phyloP scores from a whole-genome alignment of 2,113 vertebrate species.

The Oreochromis aureus region DNA sequence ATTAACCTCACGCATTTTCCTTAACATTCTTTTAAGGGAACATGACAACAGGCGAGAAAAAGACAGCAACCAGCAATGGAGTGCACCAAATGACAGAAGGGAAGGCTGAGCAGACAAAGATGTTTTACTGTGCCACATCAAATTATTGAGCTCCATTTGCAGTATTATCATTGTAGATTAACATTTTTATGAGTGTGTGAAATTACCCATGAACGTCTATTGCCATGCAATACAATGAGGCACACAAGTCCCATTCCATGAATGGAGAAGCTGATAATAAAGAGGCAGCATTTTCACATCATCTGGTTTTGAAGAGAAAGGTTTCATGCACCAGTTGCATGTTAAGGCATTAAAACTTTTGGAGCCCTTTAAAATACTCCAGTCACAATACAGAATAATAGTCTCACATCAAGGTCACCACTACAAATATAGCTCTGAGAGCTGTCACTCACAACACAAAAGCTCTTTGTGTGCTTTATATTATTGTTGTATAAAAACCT shows the following conservation, averaged over 20 bases:
- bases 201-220: conserved; percentile 57
- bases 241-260: conserved; percentile 1
- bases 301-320: background rate
- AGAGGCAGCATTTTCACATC: conserved; percentile 10
- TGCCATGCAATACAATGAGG: conserved; percentile 26
- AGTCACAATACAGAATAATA: background rate
- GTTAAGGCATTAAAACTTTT: background rate
- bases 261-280: background rate
- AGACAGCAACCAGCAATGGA: background rate
- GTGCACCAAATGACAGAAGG: background rate
- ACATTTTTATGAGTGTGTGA: conserved; percentile 58
- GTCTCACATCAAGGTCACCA: conserved; percentile 14
- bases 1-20: background rate
- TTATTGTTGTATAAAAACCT: background rate
- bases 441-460: background rate
- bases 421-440: background rate
- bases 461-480: background rate
- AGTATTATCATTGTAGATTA: conserved; percentile 59
- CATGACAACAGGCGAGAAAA: background rate
- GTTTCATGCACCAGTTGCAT: background rate
- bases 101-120: conserved; percentile 13
- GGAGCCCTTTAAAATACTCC: background rate
- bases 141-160: conserved; percentile 52
- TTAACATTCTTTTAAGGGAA: background rate
- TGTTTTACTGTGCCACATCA: conserved; percentile 42